Base-by-base conservation (phyloP, 2,113 vertebrate genomes). In the Eleginops maclovinus region DNA sequence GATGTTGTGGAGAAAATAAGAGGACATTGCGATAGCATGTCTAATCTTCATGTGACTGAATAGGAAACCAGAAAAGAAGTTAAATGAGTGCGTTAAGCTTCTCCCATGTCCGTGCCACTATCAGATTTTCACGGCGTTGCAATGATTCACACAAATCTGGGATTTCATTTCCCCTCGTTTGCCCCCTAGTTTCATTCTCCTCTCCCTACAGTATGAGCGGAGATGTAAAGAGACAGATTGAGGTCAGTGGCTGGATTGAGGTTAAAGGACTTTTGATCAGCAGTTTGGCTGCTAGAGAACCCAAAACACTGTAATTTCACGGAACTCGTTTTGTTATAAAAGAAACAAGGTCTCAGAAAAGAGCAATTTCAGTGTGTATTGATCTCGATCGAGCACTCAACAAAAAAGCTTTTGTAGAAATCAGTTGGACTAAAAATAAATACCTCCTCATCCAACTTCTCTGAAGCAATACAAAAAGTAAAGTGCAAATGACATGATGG, bases 161-260 rank as follows among this genome's bases (percentile, higher is more conserved):
- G 47, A 68, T 79, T 86, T 72, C 6, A 53, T 47, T 67, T 63
- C 44, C 9, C 22, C 56, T 40, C 0, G 2, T 56, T 68, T 24
- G 50, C 49, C 47, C 36, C 28, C 44, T 9, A 0, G 22, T 62
- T 76, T 72, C 53, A 67, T 53, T 54, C 50, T 17, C 8, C 69
- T 51, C 56, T 49, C 73, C 21, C 36, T 7, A 4, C 22, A 24
- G 62, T 9, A 21, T 21, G 40, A 73, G 58, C 36, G 0, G 59
- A 82, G 85, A 92, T 87, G 81, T 83, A 63, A 77, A 43, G 24
- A 83, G 89, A 88, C 85, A 81, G 89, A 93, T 90, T 92, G 82
- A 87, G 91, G 90, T 81, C 87, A 88, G 59, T n/a, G 24, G 41
- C 68, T 73, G 81, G 84, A 90, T 77, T 89, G 81, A 86, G 86